These are phyloP conservation scores for Eledona agricola DNA, from an alignment of 2,888 invertebrate genomes.

Conservation along the genomic window DNA sequence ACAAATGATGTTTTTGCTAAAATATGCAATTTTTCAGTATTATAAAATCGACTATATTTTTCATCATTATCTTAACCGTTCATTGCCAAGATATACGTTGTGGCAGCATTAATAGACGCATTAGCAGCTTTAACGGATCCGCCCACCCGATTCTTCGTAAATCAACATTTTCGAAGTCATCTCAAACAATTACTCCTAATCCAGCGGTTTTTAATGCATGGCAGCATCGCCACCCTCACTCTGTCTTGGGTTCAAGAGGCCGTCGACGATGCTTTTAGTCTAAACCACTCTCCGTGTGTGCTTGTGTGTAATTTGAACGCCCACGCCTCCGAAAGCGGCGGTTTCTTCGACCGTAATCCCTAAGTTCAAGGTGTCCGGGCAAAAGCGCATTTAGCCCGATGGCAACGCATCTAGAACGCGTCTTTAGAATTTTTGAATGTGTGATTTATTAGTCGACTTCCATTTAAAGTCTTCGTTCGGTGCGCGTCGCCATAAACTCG, in stretches of 20 bases:
- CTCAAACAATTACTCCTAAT: too few species aligned
- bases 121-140: too few species aligned
- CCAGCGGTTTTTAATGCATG: too few species aligned
- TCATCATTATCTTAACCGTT: too few species aligned
- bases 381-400: constrained; percentile 8
- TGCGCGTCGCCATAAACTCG: constrained; percentile 17
- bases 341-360: constrained; percentile 25
- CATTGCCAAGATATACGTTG: too few species aligned
- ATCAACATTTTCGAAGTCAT: too few species aligned
- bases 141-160: too few species aligned
- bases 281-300: constrained; percentile 24
- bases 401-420: constrained; percentile 9
- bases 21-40: too few species aligned
- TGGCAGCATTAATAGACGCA: too few species aligned
- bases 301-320: constrained; percentile 28
- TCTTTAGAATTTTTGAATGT: constrained; percentile 17
- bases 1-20: too few species aligned
- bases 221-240: too few species aligned
- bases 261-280: constrained; percentile 14
- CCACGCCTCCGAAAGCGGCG: constrained; percentile 20
- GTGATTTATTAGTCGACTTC: constrained; percentile 22
- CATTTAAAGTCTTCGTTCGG: constrained; percentile 15
- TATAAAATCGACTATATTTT: too few species aligned
- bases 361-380: constrained; percentile 14
- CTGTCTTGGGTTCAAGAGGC: constrained; percentile 24